phyloP scores from a whole-genome alignment of 2,888 invertebrate genomes.

The Galeopsomyia nigrocyanea region DNA sequence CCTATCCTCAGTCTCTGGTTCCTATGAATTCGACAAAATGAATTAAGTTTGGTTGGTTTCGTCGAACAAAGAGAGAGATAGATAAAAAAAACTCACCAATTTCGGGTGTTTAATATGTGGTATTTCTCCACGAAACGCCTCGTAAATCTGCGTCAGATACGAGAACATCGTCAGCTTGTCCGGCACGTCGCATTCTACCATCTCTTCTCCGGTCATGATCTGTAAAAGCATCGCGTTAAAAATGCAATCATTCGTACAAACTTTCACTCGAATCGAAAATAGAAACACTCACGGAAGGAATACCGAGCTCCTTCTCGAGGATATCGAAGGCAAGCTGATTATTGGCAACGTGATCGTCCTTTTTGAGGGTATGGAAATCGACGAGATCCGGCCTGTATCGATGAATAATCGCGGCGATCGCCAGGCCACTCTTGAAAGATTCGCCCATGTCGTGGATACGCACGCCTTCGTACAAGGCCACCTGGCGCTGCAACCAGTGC shows the following conservation, averaged over 20 bases:
- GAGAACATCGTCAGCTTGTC: slow-evolving; percentile 84
- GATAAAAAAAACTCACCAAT: slow-evolving; percentile 73
- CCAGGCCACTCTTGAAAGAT: slow-evolving; percentile 78
- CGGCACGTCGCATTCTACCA: slow-evolving; percentile 77
- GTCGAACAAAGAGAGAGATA: not conserved
- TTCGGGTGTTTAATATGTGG: slow-evolving; percentile 84
- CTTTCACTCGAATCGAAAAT: too few relatives aligned
- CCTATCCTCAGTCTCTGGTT: slow-evolving; percentile 63
- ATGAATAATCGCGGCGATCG: slow-evolving; percentile 81
- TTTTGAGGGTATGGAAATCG: slow-evolving; percentile 78
- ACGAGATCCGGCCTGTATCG: slow-evolving; percentile 93
- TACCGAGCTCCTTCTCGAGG: slow-evolving; percentile 86
- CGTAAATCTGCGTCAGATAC: slow-evolving; percentile 90
- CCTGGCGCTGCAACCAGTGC: slow-evolving; percentile 83
- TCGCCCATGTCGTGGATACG: slow-evolving; percentile 77
- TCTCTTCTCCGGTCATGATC: slow-evolving; percentile 83
- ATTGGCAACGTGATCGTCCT: slow-evolving; percentile 76
- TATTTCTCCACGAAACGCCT: slow-evolving; percentile 91
- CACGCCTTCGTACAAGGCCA: slow-evolving; percentile 75
- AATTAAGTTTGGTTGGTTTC: not conserved
- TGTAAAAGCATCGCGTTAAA: slow-evolving; percentile 48
- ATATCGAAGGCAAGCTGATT: slow-evolving; percentile 89
- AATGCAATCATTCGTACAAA: too few relatives aligned
- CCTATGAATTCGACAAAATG: slow-evolving; percentile 51
- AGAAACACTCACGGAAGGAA: slow-evolving; percentile 70